Base-by-base conservation (phyloP, 2,797 vertebrate genomes). In the Syngnathus acus region DNA sequence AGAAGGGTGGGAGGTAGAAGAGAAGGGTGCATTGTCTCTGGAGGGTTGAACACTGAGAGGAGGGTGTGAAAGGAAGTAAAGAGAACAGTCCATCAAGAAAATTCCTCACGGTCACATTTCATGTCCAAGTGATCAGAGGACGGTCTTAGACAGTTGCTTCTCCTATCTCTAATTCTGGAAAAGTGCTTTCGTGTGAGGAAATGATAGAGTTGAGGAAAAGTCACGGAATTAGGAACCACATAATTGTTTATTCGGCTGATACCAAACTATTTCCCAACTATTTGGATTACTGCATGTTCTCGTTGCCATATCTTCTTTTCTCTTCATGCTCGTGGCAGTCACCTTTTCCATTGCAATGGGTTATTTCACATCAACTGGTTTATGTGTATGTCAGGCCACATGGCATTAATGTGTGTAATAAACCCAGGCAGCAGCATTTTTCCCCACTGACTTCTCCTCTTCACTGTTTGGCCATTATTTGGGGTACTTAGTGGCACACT, bases 1-100 rank as follows among this genome's bases (percentile, higher is more conserved):
- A 17, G 16, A 39, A 71, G 66, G 55, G 79, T 79, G 74, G 79
- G 78, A 80, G 74, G 71, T 64, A 55, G 69, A 64, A 72, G 64
- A 69, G 77, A 87, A 77, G 66, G 84, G 65, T 60, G 67, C 72
- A 78, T 87, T 87, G 87, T 87, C 78, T 81, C 50, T 17, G 32
- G 74, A 70, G 67, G 70, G 58, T 70, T 45, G 48, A 23, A 51
- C 48, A 23, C 42, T 64, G 71, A 64, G 66, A 67, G 45, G 62
- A 67, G 69, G 66, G 51, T 71, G 78, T 71, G 69, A 81, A 73
- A 61, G 55, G 57, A 55, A 67, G 32, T 32, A 32, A 66, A 71
- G 39, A 71, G 21, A 68, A 51, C 16, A 32, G 62, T 77, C 59
- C 71, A 78, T 67, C 77, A 79, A 78, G 59, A 75, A 62, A 77